Evolutionary conservation across 2,888 invertebrate species (phyloP), one percentile per base, ranked within the genome.

Genomic region (Ligdia adustata): DNA sequence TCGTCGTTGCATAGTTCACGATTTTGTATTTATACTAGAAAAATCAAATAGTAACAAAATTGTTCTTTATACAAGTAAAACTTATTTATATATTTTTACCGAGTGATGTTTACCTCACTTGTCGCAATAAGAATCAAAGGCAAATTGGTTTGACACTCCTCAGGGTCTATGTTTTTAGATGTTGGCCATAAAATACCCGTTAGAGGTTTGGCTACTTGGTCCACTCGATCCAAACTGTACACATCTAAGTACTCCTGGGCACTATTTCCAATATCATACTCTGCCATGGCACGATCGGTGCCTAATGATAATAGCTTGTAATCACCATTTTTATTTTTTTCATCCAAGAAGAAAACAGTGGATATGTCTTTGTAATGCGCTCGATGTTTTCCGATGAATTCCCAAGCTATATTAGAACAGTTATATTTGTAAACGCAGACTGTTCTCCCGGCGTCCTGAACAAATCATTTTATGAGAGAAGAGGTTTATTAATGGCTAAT

Each of bases 11-110:
- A 38, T 92, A 90, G 72, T 94, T 93, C 34, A 93, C 76, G 32
- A 94, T 78, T 73, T 94, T 95, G 64, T 93, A 93, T 79, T 96
- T 96, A 69, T 89, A 91, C 93, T 94, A 77, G n/a, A 1, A 28
- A 9, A 20, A 2, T 7, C 7, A 22, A 22, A 22, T 22, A 2
- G 7, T 22, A n/a, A n/a, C n/a, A n/a, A n/a, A n/a, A n/a, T n/a
- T n/a, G n/a, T n/a, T n/a, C n/a, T n/a, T n/a, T n/a, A n/a, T n/a
- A n/a, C n/a, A n/a, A n/a, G n/a, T n/a, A n/a, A n/a, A n/a, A n/a
- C n/a, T n/a, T n/a, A n/a, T n/a, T n/a, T n/a, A n/a, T n/a, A n/a
- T n/a, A n/a, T n/a, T n/a, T n/a, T n/a, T n/a, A n/a, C n/a, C n/a
- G n/a, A n/a, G n/a, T 6, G 9, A 26, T 7, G 12, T 7, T 50